Evolutionary conservation across 2,113 vertebrate genomes (phyloP).

Genomic region (Platysteira castanea): DNA sequence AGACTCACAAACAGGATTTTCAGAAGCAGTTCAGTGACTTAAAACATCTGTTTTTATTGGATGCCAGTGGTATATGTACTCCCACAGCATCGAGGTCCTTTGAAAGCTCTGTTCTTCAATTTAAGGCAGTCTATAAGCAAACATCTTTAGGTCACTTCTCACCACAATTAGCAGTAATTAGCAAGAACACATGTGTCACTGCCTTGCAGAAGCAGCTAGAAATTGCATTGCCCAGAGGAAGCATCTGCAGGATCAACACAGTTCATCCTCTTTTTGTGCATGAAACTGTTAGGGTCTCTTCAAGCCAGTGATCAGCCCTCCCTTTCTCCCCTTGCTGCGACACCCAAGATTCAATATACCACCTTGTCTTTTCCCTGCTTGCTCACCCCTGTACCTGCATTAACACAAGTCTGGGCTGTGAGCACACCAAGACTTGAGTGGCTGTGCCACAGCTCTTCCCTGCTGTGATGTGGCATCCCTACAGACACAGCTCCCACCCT

Average conservation of each 20-base stretch:
- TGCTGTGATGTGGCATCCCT: background rate
- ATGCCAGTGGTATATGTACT: background rate
- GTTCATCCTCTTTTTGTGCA: background rate
- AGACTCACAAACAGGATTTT: background rate
- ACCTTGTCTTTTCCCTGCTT: background rate
- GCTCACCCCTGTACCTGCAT: background rate
- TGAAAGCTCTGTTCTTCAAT: background rate
- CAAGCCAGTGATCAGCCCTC: background rate
- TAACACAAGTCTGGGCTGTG: background rate
- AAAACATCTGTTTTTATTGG: background rate
- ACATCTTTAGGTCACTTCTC: background rate
- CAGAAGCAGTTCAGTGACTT: background rate
- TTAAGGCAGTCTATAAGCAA: background rate
- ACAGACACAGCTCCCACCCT: background rate
- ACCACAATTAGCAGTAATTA: background rate
- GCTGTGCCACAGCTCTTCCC: background rate
- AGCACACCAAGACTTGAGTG: background rate
- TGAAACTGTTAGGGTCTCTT: background rate
- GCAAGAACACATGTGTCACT: background rate
- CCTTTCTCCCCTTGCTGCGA: background rate
- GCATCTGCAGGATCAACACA: background rate
- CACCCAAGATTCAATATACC: background rate
- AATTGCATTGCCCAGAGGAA: background rate
- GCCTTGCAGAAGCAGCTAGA: background rate
- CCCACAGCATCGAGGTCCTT: background rate